A percentile compares a stretch with the other conserved stretches of the same genome.
These are phyloP conservation scores for Endotricha flammealis DNA, from an alignment of 2,888 invertebrate species.

Conservation along the genomic window DNA sequence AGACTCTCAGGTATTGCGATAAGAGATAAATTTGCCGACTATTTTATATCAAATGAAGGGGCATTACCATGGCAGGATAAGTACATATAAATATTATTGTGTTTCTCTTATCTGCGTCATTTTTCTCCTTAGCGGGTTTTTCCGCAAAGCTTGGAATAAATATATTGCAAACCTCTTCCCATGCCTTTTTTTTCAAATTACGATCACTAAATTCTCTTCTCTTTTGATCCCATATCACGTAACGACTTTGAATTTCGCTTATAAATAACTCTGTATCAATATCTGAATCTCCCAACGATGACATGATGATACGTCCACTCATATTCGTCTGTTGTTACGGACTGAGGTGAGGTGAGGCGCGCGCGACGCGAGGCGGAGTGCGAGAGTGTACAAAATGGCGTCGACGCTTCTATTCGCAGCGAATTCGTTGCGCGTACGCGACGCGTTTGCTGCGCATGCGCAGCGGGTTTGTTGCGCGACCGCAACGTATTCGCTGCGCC, in stretches of 20 bases:
- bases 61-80: constrained; percentile 18
- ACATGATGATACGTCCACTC: too few species aligned
- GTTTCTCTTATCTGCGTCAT: constrained; percentile 17
- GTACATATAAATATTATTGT: constrained; percentile 17
- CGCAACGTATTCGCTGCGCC: neutral
- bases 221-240: constrained; percentile 17
- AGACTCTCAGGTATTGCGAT: constrained; percentile 13
- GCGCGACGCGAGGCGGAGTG: constrained; percentile 9
- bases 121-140: constrained; percentile 20
- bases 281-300: constrained; percentile 9
- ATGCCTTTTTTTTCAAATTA: constrained; percentile 16
- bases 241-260: constrained; percentile 17
- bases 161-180: constrained; percentile 18
- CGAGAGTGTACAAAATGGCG: constrained; percentile 15
- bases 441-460: constrained; percentile 4
- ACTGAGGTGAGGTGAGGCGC: constrained; percentile 11
- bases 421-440: constrained; percentile 13
- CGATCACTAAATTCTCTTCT: constrained; percentile 15
- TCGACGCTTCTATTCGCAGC: constrained; percentile 14
- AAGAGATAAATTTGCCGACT: constrained; percentile 14
- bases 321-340: constrained; percentile 14
- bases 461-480: neutral
- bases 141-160: constrained; percentile 16
- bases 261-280: constrained; percentile 18
- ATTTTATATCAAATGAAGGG: constrained; percentile 18